A percentile compares a stretch with the other conserved stretches of the same genome.
Evolutionary conservation across 2,888 invertebrate species (phyloP).

Genomic region (Aricia artaxerxes): DNA sequence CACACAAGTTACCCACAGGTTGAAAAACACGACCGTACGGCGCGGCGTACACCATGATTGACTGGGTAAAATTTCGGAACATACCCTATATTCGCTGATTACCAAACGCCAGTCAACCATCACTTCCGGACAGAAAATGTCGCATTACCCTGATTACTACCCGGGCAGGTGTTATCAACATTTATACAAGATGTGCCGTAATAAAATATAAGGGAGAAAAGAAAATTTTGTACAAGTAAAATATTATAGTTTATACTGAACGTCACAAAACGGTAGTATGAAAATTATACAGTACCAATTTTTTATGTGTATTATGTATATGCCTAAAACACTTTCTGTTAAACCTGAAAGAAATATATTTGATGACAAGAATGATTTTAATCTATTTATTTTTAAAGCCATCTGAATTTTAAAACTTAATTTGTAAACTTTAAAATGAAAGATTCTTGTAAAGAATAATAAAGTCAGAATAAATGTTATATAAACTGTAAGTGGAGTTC

Average conservation of each 20-base stretch:
- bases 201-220: not conserved
- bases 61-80: too few relatives aligned
- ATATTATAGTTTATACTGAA: not conserved
- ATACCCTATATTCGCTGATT: not conserved
- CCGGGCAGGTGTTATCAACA: not conserved
- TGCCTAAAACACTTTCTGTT: too few relatives aligned
- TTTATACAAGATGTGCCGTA: not conserved
- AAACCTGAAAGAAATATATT: too few relatives aligned
- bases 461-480: not conserved
- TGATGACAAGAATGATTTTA: too few relatives aligned
- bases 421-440: too few relatives aligned
- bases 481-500: not conserved
- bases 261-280: not conserved
- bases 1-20: too few relatives aligned
- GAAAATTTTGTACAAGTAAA: not conserved
- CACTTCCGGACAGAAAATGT: not conserved
- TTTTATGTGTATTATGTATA: not conserved
- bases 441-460: too few relatives aligned
- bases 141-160: not conserved
- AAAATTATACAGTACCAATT: not conserved
- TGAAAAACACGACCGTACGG: too few relatives aligned
- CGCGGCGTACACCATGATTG: too few relatives aligned
- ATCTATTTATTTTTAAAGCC: too few relatives aligned
- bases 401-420: too few relatives aligned
- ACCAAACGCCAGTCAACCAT: not conserved